phyloP scores from a whole-genome alignment of 2,888 invertebrate genomes.

The Athrips mouffetella region DNA sequence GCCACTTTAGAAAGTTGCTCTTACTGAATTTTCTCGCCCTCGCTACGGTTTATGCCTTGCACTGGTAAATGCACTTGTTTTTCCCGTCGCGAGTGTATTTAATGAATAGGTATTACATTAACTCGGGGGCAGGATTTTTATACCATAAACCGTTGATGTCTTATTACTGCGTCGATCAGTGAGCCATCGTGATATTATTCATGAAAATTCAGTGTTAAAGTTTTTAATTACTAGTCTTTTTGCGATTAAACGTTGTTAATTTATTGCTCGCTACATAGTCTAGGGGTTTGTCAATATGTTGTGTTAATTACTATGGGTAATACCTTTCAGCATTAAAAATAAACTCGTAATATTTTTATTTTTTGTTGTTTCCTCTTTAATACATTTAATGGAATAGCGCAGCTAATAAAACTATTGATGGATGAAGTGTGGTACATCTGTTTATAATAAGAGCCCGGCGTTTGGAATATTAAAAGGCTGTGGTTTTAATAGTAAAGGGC shows the following conservation, averaged over 20 bases:
- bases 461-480: conserved; percentile 49
- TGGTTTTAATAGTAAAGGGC: conserved; percentile 58
- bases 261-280: conserved; percentile 11
- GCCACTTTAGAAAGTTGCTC: not conserved
- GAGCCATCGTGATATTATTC: conserved; percentile 49
- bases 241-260: conserved; percentile 24
- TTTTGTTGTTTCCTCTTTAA: not conserved
- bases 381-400: not conserved
- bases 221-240: conserved; percentile 49
- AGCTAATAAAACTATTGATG: conserved; percentile 60
- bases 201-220: conserved; percentile 63
- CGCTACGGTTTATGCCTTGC: conserved; percentile 32
- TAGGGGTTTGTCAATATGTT: not conserved
- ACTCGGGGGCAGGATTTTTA: conserved; percentile 56
- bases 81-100: conserved; percentile 66
- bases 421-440: conserved; percentile 59
- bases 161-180: conserved; percentile 59
- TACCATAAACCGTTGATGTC: conserved; percentile 67
- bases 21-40: not conserved
- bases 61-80: conserved; percentile 41
- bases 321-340: too few relatives aligned
- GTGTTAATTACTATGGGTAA: too few relatives aligned
- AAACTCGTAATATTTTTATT: too few relatives aligned
- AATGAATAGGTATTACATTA: conserved; percentile 70
- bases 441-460: conserved; percentile 34